phyloP scores from a whole-genome alignment of 2,797 vertebrate genomes.

The Pelochelys cantorii region DNA sequence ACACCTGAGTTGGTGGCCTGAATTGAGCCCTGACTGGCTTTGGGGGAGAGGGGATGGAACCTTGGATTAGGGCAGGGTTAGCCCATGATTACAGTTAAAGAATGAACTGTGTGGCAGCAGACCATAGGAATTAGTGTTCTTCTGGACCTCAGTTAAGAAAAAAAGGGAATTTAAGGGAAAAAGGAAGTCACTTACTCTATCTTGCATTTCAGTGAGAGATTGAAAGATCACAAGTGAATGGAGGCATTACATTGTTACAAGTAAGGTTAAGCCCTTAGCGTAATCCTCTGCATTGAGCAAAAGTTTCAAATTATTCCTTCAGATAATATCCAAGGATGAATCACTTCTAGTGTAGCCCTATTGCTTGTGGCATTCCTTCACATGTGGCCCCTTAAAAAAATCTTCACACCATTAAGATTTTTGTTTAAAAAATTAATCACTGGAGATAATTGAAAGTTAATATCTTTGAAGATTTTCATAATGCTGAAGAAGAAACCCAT shows the following conservation, averaged over 20 bases:
- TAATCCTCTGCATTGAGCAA: rapidly evolving
- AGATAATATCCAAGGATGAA: not conserved
- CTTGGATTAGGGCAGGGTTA: too few relatives aligned
- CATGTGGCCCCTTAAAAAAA: not conserved
- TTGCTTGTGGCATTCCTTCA: not conserved
- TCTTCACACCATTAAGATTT: not conserved
- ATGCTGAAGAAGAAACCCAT: not conserved
- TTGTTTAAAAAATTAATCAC: not conserved
- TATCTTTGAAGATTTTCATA: not conserved
- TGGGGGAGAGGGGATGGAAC: too few relatives aligned
- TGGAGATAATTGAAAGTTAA: not conserved
- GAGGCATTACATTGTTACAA: not conserved
- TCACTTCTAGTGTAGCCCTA: rapidly evolving
- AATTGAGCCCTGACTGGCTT: too few relatives aligned
- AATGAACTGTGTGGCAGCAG: not conserved
- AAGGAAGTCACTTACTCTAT: not conserved
- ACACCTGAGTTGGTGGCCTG: too few relatives aligned
- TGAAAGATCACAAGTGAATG: rapidly evolving
- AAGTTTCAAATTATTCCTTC: not conserved
- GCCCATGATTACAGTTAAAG: not conserved
- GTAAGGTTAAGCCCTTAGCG: not conserved
- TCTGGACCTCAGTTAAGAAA: constrained; percentile 17
- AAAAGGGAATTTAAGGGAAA: constrained; percentile 9
- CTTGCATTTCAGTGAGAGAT: not conserved
- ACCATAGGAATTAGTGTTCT: not conserved